Conservation (phyloP, 2,888 invertebrate species). For the Archaeoteleia sp. region DNA sequence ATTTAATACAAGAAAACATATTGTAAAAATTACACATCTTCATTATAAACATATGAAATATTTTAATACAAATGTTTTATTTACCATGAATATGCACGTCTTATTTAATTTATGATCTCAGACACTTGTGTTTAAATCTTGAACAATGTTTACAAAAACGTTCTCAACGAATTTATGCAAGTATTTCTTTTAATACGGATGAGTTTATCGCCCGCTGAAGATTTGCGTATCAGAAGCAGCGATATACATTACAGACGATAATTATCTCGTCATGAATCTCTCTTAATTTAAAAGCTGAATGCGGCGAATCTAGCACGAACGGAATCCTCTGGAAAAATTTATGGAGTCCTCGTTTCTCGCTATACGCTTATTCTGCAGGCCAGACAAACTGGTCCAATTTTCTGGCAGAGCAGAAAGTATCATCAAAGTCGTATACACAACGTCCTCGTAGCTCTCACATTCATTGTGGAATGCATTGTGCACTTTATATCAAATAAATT, state of each 20-base stretch:
- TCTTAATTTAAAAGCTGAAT: conserved; percentile 52
- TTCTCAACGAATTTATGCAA: conserved; percentile 23
- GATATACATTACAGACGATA: conserved; percentile 44
- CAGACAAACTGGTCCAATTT: conserved; percentile 55
- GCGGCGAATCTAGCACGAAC: conserved; percentile 52
- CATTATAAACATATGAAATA: no score
- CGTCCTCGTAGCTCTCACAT: conserved; percentile 39
- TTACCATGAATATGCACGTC: no score
- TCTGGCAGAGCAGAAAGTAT: conserved; percentile 48
- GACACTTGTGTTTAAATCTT: conserved; percentile 2
- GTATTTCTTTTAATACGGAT: conserved; percentile 24
- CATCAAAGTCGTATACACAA: conserved; percentile 46
- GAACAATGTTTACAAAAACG: conserved; percentile 9
- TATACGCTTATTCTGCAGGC: conserved; percentile 51
- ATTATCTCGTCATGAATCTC: conserved; percentile 51
- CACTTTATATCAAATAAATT: conserved; percentile 31
- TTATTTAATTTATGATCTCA: no score
- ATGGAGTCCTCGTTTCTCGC: conserved; percentile 53
- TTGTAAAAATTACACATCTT: no score
- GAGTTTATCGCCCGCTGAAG: conserved; percentile 33
- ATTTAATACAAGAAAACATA: no score
- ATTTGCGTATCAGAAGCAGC: conserved; percentile 28
- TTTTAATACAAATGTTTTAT: no score
- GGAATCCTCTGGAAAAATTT: conserved; percentile 54
- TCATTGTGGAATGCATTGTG: conserved; percentile 40